Base-by-base conservation (phyloP, 2,888 invertebrate species). In the Oligia strigilis region DNA sequence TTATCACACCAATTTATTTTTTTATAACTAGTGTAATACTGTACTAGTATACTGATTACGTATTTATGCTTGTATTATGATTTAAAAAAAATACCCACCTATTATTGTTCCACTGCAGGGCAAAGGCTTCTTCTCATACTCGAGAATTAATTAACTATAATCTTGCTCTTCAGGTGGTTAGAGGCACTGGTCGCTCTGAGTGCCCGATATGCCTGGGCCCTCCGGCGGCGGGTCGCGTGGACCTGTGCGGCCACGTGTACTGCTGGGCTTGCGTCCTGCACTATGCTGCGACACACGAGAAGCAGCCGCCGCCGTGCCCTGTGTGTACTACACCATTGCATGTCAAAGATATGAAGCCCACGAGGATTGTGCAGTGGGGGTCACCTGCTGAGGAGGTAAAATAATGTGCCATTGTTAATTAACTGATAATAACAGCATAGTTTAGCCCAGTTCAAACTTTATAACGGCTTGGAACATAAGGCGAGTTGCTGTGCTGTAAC, bases 201-300 rank as follows among this genome's bases (percentile, higher is more conserved):
- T 99, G 99, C 94, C 99, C 99, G 0, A 99, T 99, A 92, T 99
- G 99, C 95, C 97, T 99, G 86, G 98, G 98, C 91, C 97, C 98
- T 60, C 99, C 99, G 6, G 97, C 98, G 75, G 99, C 99, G 76
- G 99, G 98, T 2, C 99, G 99, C 95, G 98, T 99, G 93, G 99
- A 99, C 0, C 98, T 98, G 66, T 99, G 99, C 94, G 99, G 99
- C 17, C 99, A 99, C 93, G 98, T 99, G 84, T 99, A 98, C 95
- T 99, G 99, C 95, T 99, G 99, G 99, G 98, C 99, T 0, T 99
- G 99, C 93, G 98, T 99, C 89, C 97, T 99, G 72, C 99, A 99
- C 94, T 99, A 99, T 93, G 97, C 99, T 66, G 98, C 98, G 0
- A 97, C 99, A 4, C 98, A 98, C 75, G 99, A 99, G 90, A 98